Base-by-base conservation (phyloP, 1,140 invertebrate species). In the Drepana arcuata region DNA sequence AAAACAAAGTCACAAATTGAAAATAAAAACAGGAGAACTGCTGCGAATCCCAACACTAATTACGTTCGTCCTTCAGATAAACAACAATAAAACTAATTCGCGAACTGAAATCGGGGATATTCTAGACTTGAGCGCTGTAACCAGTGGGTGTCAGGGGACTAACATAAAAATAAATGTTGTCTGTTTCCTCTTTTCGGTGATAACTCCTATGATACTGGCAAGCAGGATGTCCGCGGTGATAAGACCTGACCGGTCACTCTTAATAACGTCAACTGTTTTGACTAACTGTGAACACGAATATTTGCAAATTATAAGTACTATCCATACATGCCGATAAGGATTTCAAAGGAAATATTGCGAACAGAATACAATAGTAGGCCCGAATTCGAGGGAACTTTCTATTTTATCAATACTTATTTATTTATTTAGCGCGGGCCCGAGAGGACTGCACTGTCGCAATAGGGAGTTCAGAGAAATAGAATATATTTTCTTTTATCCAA, bases 81-180 rank as follows among this genome's bases (percentile, higher is more conserved):
- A 48, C 32, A 14, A 28, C 28, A 30, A 40, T 34, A 14, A 34
- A 44, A 56, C 48, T 61, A 59, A 67, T 57, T 66, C 50, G 53
- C 57, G 38, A 50, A 44, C 46, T 50, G 44, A 49, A 52, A 53
- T 34, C 37, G 36, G 51, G 58, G 55, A 55, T 53, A 56, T 62
- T 70, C 61, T 61, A 62, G 61, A 64, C 70, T 55, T 39, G 34
- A 16, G 34, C 34, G 7, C 33, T 31, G 64, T 67, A 43, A 59
- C 63, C 43, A 42, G 42, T 38, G 18, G 49, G 40, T 10, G 24
- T n/a, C n/a, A 26, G 6, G 6, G 53, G 59, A 56, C 45, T 62
- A 61, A 57, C 54, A 67, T 59, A 71, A 71, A 74, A 77, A 79
- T 70, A 66, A 80, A 71, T 60, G 66, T 43, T 44, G 67, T 44